Percentiles rank a stretch among this genome's conserved stretches.
Evolutionary conservation across 1,140 invertebrate genomes (phyloP).

Genomic region (Caenorhabditis latens): DNA sequence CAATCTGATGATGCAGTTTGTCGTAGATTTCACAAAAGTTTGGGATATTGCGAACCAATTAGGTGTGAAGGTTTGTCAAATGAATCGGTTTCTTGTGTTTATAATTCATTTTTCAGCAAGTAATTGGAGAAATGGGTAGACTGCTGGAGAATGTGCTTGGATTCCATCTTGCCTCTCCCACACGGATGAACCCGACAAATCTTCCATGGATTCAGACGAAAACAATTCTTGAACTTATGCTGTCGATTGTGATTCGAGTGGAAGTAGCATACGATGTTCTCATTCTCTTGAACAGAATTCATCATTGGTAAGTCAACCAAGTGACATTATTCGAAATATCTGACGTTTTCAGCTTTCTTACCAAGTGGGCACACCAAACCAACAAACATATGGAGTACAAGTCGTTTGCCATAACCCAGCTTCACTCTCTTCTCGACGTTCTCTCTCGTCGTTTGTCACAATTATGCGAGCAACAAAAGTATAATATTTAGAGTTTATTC

Average conservation of each 20-base stretch:
- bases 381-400: neutral
- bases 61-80: neutral
- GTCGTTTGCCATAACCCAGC: neutral
- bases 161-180: neutral
- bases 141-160: neutral
- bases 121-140: neutral
- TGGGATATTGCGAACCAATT: neutral
- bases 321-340: neutral
- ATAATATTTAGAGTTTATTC: neutral
- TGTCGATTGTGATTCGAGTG: neutral
- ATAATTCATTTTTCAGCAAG: neutral
- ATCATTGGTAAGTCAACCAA: neutral
- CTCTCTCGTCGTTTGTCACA: neutral
- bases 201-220: conserved; percentile 37
- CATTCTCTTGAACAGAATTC: neutral
- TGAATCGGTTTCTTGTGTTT: too few relatives aligned
- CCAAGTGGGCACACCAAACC: neutral
- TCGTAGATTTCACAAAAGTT: neutral
- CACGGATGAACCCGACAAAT: neutral
- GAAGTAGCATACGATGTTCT: neutral
- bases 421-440: neutral
- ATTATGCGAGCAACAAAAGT: neutral
- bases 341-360: neutral
- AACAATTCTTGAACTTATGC: neutral
- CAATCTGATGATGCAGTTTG: neutral